Percentiles rank a stretch among this genome's conserved stretches.
These are phyloP conservation scores for Mamestra configurata DNA, from an alignment of 1,140 invertebrate genomes.

Conservation along the genomic window DNA sequence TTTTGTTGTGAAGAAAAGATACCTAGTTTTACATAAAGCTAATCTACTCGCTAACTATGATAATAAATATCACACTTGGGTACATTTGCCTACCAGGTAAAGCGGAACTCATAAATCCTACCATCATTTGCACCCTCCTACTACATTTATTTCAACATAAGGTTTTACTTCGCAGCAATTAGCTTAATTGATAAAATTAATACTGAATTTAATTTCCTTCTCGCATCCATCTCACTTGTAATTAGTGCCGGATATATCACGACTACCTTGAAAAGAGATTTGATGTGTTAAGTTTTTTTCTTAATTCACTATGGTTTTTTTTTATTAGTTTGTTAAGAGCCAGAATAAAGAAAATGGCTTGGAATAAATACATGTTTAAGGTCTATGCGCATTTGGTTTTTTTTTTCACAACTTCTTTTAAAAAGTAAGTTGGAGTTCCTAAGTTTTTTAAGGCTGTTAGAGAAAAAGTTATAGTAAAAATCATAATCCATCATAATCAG, in stretches of 20 bases:
- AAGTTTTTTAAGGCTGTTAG: too few species aligned
- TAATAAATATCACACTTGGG: background rate
- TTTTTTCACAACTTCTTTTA: too few species aligned
- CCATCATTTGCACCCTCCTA: constrained; percentile 37
- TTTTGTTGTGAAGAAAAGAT: too few species aligned
- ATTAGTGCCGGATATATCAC: constrained; percentile 39
- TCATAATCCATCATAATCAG: too few species aligned
- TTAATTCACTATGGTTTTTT: constrained; percentile 9
- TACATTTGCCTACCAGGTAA: background rate
- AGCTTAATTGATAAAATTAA: constrained; percentile 55
- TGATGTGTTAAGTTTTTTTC: constrained; percentile 16
- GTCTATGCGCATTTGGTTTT: too few species aligned
- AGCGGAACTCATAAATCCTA: constrained; percentile 22
- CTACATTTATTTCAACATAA: constrained; percentile 30
- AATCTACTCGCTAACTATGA: background rate
- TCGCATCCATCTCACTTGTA: constrained; percentile 51
- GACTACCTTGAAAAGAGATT: background rate
- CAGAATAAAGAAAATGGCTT: background rate
- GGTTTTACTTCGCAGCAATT: constrained; percentile 28
- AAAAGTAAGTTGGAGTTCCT: too few species aligned
- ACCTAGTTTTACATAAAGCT: too few species aligned
- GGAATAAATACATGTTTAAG: too few species aligned
- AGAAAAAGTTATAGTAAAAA: too few species aligned
- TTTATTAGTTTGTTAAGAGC: background rate
- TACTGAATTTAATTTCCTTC: constrained; percentile 57